Evolutionary conservation across 2,113 vertebrate genomes (phyloP).

Genomic region (Clarias magur): DNA sequence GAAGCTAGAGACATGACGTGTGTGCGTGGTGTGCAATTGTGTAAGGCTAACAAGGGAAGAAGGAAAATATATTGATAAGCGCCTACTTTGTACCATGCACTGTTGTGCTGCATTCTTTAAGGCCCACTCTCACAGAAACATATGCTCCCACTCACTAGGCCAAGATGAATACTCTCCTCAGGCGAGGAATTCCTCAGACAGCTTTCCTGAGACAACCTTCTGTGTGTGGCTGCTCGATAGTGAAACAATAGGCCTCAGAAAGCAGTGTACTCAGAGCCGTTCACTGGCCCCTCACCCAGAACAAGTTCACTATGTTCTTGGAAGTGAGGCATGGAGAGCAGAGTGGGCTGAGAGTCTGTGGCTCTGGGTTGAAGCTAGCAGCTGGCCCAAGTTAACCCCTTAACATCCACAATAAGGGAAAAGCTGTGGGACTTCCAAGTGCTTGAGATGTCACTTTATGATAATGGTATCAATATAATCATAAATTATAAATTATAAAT

Average conservation of each 20-base stretch:
- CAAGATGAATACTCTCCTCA: constrained; percentile 17
- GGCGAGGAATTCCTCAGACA: constrained; percentile 22
- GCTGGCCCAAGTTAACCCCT: neutral
- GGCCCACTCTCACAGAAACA: constrained; percentile 13
- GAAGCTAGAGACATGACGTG: neutral
- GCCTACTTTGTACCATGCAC: neutral
- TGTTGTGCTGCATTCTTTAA: constrained; percentile 15
- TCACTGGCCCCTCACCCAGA: neutral
- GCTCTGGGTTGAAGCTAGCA: neutral
- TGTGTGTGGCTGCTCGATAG: constrained; percentile 3
- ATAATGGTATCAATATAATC: no score
- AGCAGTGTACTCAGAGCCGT: constrained; percentile 5
- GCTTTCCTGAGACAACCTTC: constrained; percentile 14
- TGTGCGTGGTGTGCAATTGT: neutral
- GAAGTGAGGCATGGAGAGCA: constrained; percentile 6
- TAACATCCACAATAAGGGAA: no score
- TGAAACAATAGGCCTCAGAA: constrained; percentile 31
- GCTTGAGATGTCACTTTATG: no score
- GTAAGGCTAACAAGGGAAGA: neutral
- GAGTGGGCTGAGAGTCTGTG: neutral
- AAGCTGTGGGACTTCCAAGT: no score
- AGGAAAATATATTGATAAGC: constrained; percentile 23
- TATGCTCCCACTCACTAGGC: constrained; percentile 8
- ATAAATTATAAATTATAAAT: no score
- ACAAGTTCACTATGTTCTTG: constrained; percentile 14